Conservation (phyloP, 2,797 vertebrate genomes). For the Spinus olivaceus region DNA sequence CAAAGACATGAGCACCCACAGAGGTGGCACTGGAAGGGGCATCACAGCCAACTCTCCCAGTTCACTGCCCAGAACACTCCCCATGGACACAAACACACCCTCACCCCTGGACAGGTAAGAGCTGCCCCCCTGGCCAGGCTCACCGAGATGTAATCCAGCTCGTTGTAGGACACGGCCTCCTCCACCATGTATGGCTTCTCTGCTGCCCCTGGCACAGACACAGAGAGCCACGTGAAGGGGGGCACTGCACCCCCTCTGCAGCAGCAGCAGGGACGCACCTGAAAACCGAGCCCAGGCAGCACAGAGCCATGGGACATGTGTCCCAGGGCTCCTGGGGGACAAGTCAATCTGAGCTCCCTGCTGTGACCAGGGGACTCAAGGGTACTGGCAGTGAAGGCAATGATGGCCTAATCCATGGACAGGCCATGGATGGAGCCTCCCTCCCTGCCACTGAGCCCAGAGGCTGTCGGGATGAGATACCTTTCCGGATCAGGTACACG, state of each 20-base stretch:
- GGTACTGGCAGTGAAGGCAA: neutral
- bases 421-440: neutral
- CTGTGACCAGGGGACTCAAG: neutral
- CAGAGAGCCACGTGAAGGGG: neutral
- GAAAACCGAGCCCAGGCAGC: neutral
- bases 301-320: fast-evolving
- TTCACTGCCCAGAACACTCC: neutral
- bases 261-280: neutral
- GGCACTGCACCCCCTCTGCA: neutral
- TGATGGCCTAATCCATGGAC: neutral
- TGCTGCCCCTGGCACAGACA: slow-evolving; percentile 83
- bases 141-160: slow-evolving; percentile 95
- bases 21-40: neutral
- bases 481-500: slow-evolving; percentile 94
- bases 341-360: neutral
- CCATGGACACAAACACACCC: neutral
- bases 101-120: fast-evolving
- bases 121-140: neutral
- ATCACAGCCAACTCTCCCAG: neutral
- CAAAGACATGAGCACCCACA: fast-evolving
- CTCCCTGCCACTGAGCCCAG: neutral
- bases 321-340: neutral
- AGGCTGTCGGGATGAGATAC: slow-evolving; percentile 45
- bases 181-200: slow-evolving; percentile 98
- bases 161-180: slow-evolving; percentile 92